These are phyloP conservation scores for Coptotermes formosanus DNA, from an alignment of 1,140 invertebrate genomes.

Conservation along the genomic window DNA sequence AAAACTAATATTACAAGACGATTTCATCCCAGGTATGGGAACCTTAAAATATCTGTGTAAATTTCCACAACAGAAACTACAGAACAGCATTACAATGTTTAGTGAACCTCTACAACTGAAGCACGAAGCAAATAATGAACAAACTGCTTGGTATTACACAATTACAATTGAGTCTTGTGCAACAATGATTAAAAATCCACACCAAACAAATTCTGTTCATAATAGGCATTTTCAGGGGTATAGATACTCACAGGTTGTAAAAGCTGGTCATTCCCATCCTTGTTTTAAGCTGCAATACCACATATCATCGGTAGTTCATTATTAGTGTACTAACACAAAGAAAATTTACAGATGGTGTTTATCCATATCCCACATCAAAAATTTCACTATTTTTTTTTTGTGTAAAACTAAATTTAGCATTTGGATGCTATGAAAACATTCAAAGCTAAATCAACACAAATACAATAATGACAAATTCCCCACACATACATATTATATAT, in stretches of 20 bases:
- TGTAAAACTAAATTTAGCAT: neutral
- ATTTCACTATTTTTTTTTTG: neutral
- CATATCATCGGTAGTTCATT: neutral
- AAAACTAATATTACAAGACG: neutral
- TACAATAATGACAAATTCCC: neutral
- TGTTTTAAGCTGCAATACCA: neutral
- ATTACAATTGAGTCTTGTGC: neutral
- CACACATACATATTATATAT: neutral
- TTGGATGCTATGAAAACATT: neutral
- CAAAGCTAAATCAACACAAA: neutral
- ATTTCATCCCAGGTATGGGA: neutral
- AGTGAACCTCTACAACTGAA: neutral
- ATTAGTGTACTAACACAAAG: neutral
- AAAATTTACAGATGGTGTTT: neutral
- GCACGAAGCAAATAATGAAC: neutral
- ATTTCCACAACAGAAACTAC: constrained; percentile 20
- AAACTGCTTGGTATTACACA: neutral
- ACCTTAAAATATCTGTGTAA: neutral
- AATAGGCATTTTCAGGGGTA: neutral
- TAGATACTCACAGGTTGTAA: neutral
- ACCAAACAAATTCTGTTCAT: neutral
- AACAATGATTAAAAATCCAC: neutral
- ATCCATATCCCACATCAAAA: neutral
- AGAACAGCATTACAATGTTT: neutral
- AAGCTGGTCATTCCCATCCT: neutral